Percentiles rank a stretch among this genome's conserved stretches.
phyloP scores from a whole-genome alignment of 1,140 invertebrate genomes.

The Mamestra configurata region DNA sequence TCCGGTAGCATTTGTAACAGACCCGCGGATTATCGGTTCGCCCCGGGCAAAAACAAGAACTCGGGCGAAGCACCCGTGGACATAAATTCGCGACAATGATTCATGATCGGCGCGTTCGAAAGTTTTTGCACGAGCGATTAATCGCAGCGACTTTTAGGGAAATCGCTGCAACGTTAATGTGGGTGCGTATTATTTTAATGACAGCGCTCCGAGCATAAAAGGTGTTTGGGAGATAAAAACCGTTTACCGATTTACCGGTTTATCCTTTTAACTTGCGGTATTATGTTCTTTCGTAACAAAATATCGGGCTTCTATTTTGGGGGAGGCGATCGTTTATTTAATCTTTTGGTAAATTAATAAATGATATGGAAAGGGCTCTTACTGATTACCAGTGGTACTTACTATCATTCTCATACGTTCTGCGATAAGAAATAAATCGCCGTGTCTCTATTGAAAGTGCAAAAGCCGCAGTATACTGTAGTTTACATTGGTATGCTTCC shows the following conservation, averaged over 20 bases:
- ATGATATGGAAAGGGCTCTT: constrained; percentile 12
- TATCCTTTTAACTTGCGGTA: constrained; percentile 34
- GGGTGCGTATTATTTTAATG: constrained; percentile 54
- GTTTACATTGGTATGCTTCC: neutral
- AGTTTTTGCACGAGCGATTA: constrained; percentile 64
- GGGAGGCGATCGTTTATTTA: neutral
- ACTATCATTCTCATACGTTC: neutral
- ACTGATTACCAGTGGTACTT: neutral
- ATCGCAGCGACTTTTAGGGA: constrained; percentile 59
- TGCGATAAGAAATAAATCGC: neutral
- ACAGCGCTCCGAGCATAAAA: constrained; percentile 46
- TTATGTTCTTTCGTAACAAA: constrained; percentile 22
- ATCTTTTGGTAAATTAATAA: constrained; percentile 17
- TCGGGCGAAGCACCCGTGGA: constrained; percentile 49
- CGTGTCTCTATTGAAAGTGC: neutral
- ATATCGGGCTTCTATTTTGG: constrained; percentile 14
- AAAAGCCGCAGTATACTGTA: neutral
- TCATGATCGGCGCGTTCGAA: constrained; percentile 60
- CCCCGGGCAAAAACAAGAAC: constrained; percentile 66
- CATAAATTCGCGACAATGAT: constrained; percentile 66
- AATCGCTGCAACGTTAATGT: constrained; percentile 54
- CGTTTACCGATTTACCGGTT: constrained; percentile 47
- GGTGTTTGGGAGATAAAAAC: constrained; percentile 45
- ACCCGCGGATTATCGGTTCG: constrained; percentile 64
- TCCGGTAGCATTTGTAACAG: constrained; percentile 62